Evolutionary conservation across 92 coral and sea anemone species (phyloP).

Genomic region (Porites divaricata): DNA sequence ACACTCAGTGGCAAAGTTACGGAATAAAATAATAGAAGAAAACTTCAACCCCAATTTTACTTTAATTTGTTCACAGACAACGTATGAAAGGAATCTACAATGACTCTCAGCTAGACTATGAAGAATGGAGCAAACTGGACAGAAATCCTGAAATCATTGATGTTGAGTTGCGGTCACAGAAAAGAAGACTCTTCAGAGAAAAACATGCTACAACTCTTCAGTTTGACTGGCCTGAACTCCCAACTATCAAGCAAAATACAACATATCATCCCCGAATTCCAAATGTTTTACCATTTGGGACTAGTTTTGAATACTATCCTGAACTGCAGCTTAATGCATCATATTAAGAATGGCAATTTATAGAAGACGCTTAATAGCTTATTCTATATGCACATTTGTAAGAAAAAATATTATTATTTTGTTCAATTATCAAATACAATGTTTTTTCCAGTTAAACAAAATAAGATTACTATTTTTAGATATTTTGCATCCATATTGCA

Average conservation of each 20-base stretch:
- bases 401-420: no score
- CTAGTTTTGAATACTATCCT: constrained; percentile 80
- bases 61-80: constrained; percentile 52
- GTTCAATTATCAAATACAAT: no score
- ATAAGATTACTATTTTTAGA: neutral
- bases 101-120: constrained; percentile 76
- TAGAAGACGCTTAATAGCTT: neutral
- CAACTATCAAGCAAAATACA: constrained; percentile 55
- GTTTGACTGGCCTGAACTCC: constrained; percentile 96
- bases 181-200: constrained; percentile 90
- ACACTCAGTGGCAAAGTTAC: no score
- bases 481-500: neutral
- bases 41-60: neutral
- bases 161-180: constrained; percentile 87
- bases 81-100: constrained; percentile 83
- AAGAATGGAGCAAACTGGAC: constrained; percentile 69
- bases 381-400: neutral
- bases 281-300: constrained; percentile 78
- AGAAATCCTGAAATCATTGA: constrained; percentile 76
- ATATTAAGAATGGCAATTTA: constrained; percentile 31
- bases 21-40: no score
- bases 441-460: no score
- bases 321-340: constrained; percentile 74
- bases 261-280: constrained; percentile 81
- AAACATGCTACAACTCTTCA: constrained; percentile 78